Evolutionary conservation across 2,797 vertebrate genomes (phyloP), one percentile per base, ranked within the genome.

Genomic region (Serranus cabrilla): DNA sequence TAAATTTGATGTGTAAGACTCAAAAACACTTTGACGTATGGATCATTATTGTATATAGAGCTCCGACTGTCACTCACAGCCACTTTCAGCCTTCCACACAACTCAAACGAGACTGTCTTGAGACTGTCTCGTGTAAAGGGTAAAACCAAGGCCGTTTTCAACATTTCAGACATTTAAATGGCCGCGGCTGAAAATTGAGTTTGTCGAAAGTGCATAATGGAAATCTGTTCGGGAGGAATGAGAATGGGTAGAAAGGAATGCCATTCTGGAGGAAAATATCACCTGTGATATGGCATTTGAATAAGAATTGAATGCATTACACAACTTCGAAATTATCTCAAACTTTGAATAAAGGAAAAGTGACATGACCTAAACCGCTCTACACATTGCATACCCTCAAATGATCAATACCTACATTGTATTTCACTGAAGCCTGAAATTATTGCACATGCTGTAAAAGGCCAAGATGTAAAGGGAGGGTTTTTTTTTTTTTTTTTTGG

Each of bases 381-480:
- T 11, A 49, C 69, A 76, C 64, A 65, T 66, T 60, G 71, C 81
- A 71, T 52, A 71, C 80, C 73, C 77, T 83, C 37, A 74, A 81
- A 70, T 87, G 82, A 90, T 91, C 88, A 84, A 89, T 89, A 82
- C 85, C 72, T 71, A 65, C 76, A 83, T 80, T 88, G 81, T 76
- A 80, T 73, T 87, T 84, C 72, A 80, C 75, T 90, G 90, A 87
- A 93, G 91, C 90, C 90, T 92, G 90, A 93, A 92, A 92, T 94
- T 79, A 92, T 91, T 89, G 85, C 80, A 87, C 79, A 83, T 83
- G 77, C 80, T 78, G 81, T 81, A 84, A 93, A 94, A 94, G 90
- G 91, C 89, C 85, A 89, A 80, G 74, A 91, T 84, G 76, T 87
- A 89, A 83, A 82, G 70, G 65, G 20, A 66, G 46, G 8, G 3